A percentile compares a stretch with the other conserved stretches of the same genome.
phyloP scores from a whole-genome alignment of 2,113 vertebrate genomes.

The Australoheros scitulus region DNA sequence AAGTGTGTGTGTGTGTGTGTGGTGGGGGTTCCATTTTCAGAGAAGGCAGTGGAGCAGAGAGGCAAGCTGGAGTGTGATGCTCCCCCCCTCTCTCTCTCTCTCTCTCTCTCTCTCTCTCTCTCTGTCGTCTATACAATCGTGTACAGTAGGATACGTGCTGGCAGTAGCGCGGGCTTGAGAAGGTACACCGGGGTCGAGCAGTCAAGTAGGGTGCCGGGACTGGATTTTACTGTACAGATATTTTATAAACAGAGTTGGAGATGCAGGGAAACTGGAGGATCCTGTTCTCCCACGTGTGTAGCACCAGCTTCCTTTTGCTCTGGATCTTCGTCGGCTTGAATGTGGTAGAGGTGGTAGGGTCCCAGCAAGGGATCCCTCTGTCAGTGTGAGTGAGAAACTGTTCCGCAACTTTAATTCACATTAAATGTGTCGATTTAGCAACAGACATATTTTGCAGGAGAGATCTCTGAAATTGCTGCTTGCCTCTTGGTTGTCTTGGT shows the following conservation, averaged over 20 bases:
- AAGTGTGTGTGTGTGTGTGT: no score
- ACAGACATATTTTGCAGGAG: neutral
- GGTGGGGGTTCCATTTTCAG: neutral
- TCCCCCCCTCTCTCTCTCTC: conserved; percentile 40
- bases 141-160: conserved; percentile 57
- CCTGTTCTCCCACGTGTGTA: conserved; percentile 68
- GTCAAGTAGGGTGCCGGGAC: neutral
- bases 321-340: conserved; percentile 82
- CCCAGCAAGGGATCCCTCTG: conserved; percentile 95
- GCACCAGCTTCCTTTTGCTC: conserved; percentile 72
- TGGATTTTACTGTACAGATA: conserved; percentile 19
- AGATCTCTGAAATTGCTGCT: neutral
- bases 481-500: neutral
- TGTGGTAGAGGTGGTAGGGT: conserved; percentile 82
- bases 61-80: neutral
- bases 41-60: neutral
- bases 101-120: neutral
- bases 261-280: conserved; percentile 77
- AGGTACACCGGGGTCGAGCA: conserved; percentile 33
- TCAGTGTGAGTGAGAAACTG: conserved; percentile 81
- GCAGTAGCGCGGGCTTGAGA: conserved; percentile 36
- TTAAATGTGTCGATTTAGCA: neutral
- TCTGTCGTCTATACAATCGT: neutral
- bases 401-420: conserved; percentile 40
- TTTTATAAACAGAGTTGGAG: conserved; percentile 33